phyloP scores from a whole-genome alignment of 2,888 invertebrate genomes.

The Melinaea marsaeus region DNA sequence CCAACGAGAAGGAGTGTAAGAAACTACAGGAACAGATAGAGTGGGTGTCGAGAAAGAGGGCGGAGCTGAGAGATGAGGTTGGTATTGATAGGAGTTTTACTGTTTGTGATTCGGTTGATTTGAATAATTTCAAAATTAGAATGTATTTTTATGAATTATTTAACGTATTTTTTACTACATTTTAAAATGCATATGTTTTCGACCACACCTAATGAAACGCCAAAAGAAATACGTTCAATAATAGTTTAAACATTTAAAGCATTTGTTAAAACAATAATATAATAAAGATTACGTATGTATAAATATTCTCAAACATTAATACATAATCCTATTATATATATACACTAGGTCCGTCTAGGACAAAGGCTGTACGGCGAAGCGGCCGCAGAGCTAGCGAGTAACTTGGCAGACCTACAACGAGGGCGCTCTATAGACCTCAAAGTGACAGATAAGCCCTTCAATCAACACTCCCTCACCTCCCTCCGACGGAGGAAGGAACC shows the following conservation, averaged over 20 bases:
- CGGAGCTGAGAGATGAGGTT: constrained; percentile 66
- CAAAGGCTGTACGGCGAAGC: constrained; percentile 63
- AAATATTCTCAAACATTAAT: too few species aligned
- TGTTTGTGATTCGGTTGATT: too few species aligned
- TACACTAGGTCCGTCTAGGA: constrained; percentile 54
- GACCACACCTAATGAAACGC: too few species aligned
- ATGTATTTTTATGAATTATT: too few species aligned
- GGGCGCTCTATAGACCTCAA: constrained; percentile 44
- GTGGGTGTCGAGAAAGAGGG: constrained; percentile 64
- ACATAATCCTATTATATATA: not conserved
- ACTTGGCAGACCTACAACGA: constrained; percentile 56
- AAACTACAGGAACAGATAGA: constrained; percentile 69
- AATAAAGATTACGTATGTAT: too few species aligned
- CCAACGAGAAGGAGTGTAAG: constrained; percentile 65
- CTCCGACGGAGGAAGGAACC: constrained; percentile 57
- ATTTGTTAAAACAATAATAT: too few species aligned
- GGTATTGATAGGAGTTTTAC: constrained; percentile 2
- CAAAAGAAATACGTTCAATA: too few species aligned
- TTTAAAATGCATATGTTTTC: too few species aligned
- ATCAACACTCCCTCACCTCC: constrained; percentile 39
- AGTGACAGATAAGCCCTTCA: constrained; percentile 55
- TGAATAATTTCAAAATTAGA: too few species aligned
- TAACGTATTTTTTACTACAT: too few species aligned
- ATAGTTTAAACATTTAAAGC: too few species aligned
- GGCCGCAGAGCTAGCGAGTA: constrained; percentile 58